Evolutionary conservation across 30 jellyfish, hydroid and myxozoan species (phyloP).

Genomic region (Cassiopea xamachana): DNA sequence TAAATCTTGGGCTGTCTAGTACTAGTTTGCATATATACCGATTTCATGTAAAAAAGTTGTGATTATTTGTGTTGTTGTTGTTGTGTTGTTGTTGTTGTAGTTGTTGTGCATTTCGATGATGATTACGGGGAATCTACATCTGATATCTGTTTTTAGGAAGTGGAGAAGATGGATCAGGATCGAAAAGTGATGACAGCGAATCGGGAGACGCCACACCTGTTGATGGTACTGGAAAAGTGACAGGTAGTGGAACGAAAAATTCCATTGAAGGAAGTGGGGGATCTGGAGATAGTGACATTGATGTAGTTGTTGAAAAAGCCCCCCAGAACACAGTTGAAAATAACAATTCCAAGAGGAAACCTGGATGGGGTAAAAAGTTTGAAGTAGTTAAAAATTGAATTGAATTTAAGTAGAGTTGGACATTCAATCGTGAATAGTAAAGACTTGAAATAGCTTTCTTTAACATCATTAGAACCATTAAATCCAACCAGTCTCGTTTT

Average conservation of each 20-base stretch:
- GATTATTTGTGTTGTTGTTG: too few species aligned
- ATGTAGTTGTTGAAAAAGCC: neutral
- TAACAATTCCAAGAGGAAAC: neutral
- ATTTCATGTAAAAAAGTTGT: too few species aligned
- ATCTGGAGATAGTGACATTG: neutral
- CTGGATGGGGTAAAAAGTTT: neutral
- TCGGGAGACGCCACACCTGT: neutral
- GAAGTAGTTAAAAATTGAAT: neutral
- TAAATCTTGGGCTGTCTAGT: too few species aligned
- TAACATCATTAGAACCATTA: too few species aligned
- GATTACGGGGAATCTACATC: neutral
- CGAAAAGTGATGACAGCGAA: neutral
- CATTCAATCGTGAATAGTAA: too few species aligned
- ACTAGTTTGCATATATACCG: too few species aligned
- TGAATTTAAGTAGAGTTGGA: too few species aligned
- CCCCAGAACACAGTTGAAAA: neutral
- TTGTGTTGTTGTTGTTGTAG: neutral
- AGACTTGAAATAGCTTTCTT: too few species aligned
- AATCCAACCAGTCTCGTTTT: too few species aligned
- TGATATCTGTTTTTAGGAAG: neutral
- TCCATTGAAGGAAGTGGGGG: neutral
- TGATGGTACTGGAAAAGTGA: neutral
- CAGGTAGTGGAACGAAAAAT: neutral
- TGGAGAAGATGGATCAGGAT: neutral
- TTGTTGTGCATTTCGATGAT: neutral